A percentile compares a stretch with the other conserved stretches of the same genome.
Evolutionary conservation across 2,888 invertebrate species (phyloP).

Genomic region (Coelopa pilipes): DNA sequence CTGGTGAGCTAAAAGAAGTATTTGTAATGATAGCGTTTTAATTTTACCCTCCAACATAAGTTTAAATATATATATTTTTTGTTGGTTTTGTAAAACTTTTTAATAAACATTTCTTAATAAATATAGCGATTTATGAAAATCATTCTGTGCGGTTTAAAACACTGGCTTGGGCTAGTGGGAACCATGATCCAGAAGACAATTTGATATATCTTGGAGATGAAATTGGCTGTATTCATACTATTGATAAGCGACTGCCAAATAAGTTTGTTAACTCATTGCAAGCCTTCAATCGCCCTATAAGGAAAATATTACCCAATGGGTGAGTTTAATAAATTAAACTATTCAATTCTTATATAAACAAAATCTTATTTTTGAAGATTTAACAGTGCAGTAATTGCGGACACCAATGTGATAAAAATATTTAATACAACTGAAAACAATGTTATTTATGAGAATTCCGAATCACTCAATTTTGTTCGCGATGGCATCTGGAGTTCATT

Average conservation of each 20-base stretch:
- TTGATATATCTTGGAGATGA: slow-evolving; percentile 51
- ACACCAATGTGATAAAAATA: slow-evolving; percentile 50
- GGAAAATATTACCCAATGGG: slow-evolving; percentile 48
- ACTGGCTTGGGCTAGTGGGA: slow-evolving; percentile 46
- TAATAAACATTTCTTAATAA: slow-evolving; percentile 1
- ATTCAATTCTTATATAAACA: background rate
- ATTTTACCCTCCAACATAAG: background rate
- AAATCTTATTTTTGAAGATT: too few species aligned
- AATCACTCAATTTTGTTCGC: slow-evolving; percentile 48
- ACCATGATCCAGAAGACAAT: slow-evolving; percentile 37
- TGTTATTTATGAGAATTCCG: slow-evolving; percentile 48
- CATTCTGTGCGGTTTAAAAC: slow-evolving; percentile 47
- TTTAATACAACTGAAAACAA: slow-evolving; percentile 34
- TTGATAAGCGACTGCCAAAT: slow-evolving; percentile 49
- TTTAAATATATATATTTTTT: background rate
- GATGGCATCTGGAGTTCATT: slow-evolving; percentile 49
- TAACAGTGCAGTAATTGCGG: slow-evolving; percentile 48
- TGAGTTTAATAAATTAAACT: slow-evolving; percentile 36
- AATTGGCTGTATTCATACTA: slow-evolving; percentile 44
- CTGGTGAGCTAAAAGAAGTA: slow-evolving; percentile 45
- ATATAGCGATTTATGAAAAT: slow-evolving; percentile 47
- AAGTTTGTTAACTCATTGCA: slow-evolving; percentile 41
- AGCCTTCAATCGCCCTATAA: slow-evolving; percentile 50
- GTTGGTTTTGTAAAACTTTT: background rate
- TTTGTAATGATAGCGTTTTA: background rate